Evolutionary conservation across 2,888 invertebrate genomes (phyloP), one percentile per base, ranked within the genome.

Genomic region (Spodoptera exigua): DNA sequence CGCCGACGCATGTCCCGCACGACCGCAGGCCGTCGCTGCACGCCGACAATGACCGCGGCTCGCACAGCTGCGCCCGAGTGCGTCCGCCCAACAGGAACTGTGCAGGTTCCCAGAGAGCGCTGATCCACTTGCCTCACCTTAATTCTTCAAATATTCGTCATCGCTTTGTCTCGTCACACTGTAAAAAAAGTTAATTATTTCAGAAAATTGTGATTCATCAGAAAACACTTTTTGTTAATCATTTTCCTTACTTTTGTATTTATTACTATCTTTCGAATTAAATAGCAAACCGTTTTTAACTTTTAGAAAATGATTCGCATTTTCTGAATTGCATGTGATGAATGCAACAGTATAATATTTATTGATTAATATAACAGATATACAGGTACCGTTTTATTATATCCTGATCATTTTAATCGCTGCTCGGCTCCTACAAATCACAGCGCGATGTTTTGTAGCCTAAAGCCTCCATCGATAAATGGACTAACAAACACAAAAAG

Each of bases 1-100:
- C 83, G 85, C 74, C 79, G 77, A 80, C 82, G 85, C 89, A 87
- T 86, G 76, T 80, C 83, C 81, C 76, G 77, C 84, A 75, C 79
- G 72, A 72, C 81, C 79, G 76, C 78, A 73, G 71, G 70, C 65
- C 72, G 76, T 74, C 78, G 77, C 66, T 76, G 74, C 79, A 76
- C 73, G 54, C 61, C 57, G 58, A 58, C 73, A 76, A 71, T 82
- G 76, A 82, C 70, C 63, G 75, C 73, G 73, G 70, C 78, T 66
- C 55, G 40, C 37, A 64, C 49, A 56, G 54, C 75, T 72, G 67
- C 43, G 57, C 58, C 16, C 41, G 47, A 43, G 41, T 72, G 67
- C 43, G 57, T 56, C 16, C 41, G 47, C 44, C 41, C 59, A 62
- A 55, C 65, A 61, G 45, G 47, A 71, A 56, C 58, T 68, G 55